Base-by-base conservation (phyloP, 2,888 invertebrate genomes). In the Trissolcus brochymenae region DNA sequence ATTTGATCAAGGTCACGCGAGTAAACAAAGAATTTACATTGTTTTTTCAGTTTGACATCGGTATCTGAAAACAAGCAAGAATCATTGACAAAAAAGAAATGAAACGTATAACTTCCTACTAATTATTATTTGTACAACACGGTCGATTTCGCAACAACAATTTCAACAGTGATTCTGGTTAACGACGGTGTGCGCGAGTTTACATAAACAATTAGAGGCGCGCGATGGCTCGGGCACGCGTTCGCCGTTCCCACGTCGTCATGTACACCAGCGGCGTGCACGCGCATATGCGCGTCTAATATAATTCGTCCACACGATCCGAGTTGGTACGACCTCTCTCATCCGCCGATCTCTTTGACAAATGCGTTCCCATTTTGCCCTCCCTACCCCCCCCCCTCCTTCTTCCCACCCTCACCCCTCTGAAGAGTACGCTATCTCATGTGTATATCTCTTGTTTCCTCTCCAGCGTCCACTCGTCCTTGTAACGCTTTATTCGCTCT, bases 401-500 rank as follows among this genome's bases (percentile, higher is more conserved):
- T 46, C 71, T 53, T 35, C 21, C n/a, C 11, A 6, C 35, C 14
- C 46, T 46, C 11, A 7, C 35, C 35, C 35, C 35, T 35, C 2
- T 6, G 35, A 35, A 35, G 35, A 35, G 35, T 46, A 41, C 57
- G 59, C 14, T 65, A 60, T 65, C 61, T 66, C n/a, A 21, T 19
- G 40, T 50, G 55, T 55, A 41, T 76, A 70, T 62, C 60, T 72
- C 41, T 54, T 41, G 40, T 78, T 73, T 74, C 71, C 73, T 61
- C 67, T 41, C 55, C 67, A 17, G 9, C 73, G 55, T 53, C 65
- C 11, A 57, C 68, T 51, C 76, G 80, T 72, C 81, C 81, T 81
- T 81, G 81, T 79, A 80, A 81, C 78, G 79, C 79, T 80, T 79
- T 76, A 75, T 80, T 79, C 78, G 73, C 76, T 79, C 80, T 80